Percentiles rank a stretch among this genome's conserved stretches.
Evolutionary conservation across 53 echinoderm and acorn worm genomes (phyloP).

Genomic region (Stichopus horrens): DNA sequence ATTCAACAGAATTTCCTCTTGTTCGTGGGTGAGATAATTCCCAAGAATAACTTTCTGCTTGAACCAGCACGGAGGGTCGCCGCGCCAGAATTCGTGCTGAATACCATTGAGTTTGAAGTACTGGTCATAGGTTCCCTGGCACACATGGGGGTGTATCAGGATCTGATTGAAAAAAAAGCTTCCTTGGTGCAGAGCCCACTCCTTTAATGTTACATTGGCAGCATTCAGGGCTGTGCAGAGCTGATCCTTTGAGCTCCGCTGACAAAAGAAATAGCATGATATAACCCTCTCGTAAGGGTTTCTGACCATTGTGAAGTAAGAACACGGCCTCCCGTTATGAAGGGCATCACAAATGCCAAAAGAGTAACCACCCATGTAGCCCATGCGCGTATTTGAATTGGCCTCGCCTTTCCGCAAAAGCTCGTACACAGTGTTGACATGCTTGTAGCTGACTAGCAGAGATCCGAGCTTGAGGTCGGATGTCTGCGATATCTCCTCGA

Average conservation of each 20-base stretch:
- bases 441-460: constrained; percentile 54
- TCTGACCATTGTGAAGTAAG: constrained; percentile 90
- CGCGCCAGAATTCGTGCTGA: constrained; percentile 65
- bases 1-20: constrained; percentile 53
- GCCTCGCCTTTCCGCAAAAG: constrained; percentile 47
- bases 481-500: constrained; percentile 43
- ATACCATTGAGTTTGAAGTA: constrained; percentile 62
- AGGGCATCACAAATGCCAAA: constrained; percentile 89
- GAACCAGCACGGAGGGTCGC: constrained; percentile 84
- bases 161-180: constrained; percentile 91
- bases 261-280: constrained; percentile 87
- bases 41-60: constrained; percentile 82
- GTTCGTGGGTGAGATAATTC: constrained; percentile 50
- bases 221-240: constrained; percentile 77
- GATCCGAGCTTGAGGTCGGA: constrained; percentile 48
- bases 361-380: constrained; percentile 84
- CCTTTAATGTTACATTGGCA: constrained; percentile 65
- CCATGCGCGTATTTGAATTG: constrained; percentile 51
- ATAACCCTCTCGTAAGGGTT: constrained; percentile 84
- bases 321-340: constrained; percentile 62
- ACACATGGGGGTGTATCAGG: constrained; percentile 75
- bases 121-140: constrained; percentile 60
- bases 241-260: constrained; percentile 71
- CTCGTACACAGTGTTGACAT: constrained; percentile 52
- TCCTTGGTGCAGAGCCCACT: constrained; percentile 95